These are phyloP conservation scores for Trissolcus brochymenae DNA, from an alignment of 2,888 invertebrate species.

Conservation along the genomic window DNA sequence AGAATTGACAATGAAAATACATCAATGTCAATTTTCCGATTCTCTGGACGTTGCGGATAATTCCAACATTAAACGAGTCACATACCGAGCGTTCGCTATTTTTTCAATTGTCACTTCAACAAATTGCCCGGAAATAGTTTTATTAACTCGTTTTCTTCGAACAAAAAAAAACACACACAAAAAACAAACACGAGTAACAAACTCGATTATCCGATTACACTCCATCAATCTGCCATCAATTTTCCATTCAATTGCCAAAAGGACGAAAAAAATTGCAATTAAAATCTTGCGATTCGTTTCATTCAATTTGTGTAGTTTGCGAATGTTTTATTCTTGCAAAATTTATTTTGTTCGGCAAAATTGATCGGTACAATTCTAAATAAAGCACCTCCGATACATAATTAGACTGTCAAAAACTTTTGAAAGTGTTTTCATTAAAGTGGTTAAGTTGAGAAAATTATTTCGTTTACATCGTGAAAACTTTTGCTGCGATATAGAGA, in stretches of 20 bases:
- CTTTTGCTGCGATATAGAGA: neutral
- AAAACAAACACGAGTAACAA: neutral
- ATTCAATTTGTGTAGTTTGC: no score
- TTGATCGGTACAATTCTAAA: no score
- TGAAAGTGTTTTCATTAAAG: no score
- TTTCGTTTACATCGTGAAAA: neutral
- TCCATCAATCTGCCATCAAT: no score
- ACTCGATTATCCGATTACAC: neutral
- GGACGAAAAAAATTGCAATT: no score
- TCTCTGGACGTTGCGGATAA: conserved; percentile 29
- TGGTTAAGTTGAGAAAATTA: no score
- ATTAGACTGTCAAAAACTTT: no score
- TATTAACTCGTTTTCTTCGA: conserved; percentile 20
- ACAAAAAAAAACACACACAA: neutral
- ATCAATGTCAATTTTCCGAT: conserved; percentile 58
- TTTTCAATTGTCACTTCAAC: conserved; percentile 34
- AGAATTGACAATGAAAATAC: conserved; percentile 54
- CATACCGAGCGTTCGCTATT: conserved; percentile 23
- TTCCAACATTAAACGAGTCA: conserved; percentile 30
- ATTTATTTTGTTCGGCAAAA: no score
- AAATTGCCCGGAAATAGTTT: conserved; percentile 26
- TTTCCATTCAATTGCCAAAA: no score
- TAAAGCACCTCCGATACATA: no score
- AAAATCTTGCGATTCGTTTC: no score
- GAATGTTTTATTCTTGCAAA: no score